Conservation (phyloP, 2,113 vertebrate species). For the Phaethon lepturus region DNA sequence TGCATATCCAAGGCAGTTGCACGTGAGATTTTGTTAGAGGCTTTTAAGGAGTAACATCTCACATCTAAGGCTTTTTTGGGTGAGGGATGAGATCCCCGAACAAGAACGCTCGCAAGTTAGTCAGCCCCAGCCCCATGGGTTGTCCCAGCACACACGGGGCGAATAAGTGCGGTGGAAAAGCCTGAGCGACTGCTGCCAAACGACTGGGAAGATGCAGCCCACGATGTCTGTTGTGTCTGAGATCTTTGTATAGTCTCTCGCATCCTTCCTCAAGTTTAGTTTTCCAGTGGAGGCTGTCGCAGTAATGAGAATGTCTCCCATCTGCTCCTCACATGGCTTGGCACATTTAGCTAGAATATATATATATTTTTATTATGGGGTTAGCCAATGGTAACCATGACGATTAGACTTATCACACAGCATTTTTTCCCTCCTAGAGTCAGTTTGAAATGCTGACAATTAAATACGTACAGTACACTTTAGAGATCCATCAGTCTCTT, state of each 20-base stretch:
- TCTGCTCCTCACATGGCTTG: slow-evolving; percentile 61
- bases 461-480: slow-evolving; percentile 81
- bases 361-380: slow-evolving; percentile 72
- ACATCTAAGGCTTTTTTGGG: fast-evolving
- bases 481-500: slow-evolving; percentile 84
- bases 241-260: slow-evolving; percentile 57
- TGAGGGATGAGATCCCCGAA: neutral
- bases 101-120: neutral
- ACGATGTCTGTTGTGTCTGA: slow-evolving; percentile 57
- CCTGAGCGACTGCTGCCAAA: neutral
- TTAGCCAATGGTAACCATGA: slow-evolving; percentile 82
- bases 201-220: slow-evolving; percentile 44
- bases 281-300: slow-evolving; percentile 51
- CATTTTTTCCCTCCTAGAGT: slow-evolving; percentile 76
- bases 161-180: neutral
- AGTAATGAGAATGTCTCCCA: slow-evolving; percentile 62
- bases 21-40: neutral
- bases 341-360: slow-evolving; percentile 62
- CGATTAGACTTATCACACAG: slow-evolving; percentile 80
- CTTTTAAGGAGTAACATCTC: neutral
- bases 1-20: neutral
- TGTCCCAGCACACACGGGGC: neutral
- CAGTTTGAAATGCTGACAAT: slow-evolving; percentile 85
- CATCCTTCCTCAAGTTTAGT: slow-evolving; percentile 60
- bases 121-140: neutral